These are phyloP conservation scores for Papilio glaucus DNA, from an alignment of 1,140 invertebrate genomes.

Conservation along the genomic window DNA sequence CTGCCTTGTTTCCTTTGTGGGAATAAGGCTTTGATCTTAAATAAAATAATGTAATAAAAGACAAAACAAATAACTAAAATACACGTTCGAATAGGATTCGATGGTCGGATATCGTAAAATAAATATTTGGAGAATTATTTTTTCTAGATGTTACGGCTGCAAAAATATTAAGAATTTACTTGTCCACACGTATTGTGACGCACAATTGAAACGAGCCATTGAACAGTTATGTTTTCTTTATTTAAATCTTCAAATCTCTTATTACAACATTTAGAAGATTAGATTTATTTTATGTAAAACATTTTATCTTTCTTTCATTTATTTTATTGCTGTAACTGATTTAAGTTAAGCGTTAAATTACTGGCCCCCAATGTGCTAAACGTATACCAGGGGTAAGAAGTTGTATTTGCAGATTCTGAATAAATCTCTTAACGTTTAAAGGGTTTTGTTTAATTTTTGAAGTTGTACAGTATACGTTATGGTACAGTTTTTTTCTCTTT, in stretches of 20 bases:
- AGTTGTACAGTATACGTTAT: too few species aligned
- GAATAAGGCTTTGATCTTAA: conserved; percentile 29
- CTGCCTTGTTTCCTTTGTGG: conserved; percentile 22
- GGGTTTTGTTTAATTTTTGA: neutral
- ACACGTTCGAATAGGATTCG: conserved; percentile 3
- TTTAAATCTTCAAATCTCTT: neutral
- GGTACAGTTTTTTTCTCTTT: too few species aligned
- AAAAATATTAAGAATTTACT: neutral
- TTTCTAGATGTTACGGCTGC: neutral
- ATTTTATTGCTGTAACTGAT: conserved; percentile 66
- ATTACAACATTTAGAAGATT: neutral
- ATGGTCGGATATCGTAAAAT: conserved; percentile 27
- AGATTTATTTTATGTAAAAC: neutral
- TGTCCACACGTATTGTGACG: neutral
- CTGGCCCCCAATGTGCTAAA: neutral
- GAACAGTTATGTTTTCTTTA: neutral
- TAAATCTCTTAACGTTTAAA: conserved; percentile 2
- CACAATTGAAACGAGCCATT: too few species aligned
- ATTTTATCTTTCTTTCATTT: conserved; percentile 56
- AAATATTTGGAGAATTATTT: conserved; percentile 21
- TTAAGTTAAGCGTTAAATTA: conserved; percentile 57
- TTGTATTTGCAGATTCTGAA: neutral
- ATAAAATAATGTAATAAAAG: conserved; percentile 26
- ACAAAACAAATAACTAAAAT: conserved; percentile 8
- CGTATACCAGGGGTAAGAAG: neutral